Evolutionary conservation across 2,797 vertebrate genomes (phyloP).

Genomic region (Anabas testudineus): DNA sequence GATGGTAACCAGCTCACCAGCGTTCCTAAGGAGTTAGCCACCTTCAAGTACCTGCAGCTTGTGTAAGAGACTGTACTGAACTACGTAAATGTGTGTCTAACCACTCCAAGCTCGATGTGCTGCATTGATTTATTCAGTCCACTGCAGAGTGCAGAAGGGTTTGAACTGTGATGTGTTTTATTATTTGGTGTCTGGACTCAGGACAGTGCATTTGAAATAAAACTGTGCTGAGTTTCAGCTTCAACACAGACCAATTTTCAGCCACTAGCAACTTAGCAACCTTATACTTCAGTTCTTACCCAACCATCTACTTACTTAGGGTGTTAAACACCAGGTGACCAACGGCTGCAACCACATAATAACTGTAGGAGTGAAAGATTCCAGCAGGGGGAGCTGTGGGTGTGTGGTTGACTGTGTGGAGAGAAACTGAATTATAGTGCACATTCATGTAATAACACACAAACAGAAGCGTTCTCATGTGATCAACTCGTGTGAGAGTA

Average conservation of each 20-base stretch:
- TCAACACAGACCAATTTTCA: too few relatives aligned
- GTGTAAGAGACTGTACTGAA: conserved; percentile 85
- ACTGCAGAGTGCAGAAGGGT: too few relatives aligned
- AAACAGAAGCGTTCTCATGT: not conserved
- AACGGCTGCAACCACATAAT: not conserved
- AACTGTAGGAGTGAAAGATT: not conserved
- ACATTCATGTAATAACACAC: not conserved
- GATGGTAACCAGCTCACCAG: conserved; percentile 95
- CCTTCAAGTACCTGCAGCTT: conserved; percentile 93
- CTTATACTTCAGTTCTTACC: too few relatives aligned
- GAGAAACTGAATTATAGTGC: not conserved
- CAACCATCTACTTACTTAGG: too few relatives aligned
- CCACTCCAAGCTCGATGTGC: too few relatives aligned
- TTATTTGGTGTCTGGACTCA: too few relatives aligned
- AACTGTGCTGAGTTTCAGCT: too few relatives aligned
- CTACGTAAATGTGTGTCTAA: not conserved
- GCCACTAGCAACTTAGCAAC: too few relatives aligned
- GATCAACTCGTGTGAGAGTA: not conserved
- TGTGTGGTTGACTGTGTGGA: not conserved
- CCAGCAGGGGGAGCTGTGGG: conserved; percentile 70
- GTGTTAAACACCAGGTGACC: too few relatives aligned
- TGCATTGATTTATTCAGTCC: too few relatives aligned
- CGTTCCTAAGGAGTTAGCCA: conserved; percentile 90
- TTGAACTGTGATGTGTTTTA: too few relatives aligned
- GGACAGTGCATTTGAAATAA: too few relatives aligned